Base-by-base conservation (phyloP, 2,888 invertebrate genomes). In the Euzophera pinguis region DNA sequence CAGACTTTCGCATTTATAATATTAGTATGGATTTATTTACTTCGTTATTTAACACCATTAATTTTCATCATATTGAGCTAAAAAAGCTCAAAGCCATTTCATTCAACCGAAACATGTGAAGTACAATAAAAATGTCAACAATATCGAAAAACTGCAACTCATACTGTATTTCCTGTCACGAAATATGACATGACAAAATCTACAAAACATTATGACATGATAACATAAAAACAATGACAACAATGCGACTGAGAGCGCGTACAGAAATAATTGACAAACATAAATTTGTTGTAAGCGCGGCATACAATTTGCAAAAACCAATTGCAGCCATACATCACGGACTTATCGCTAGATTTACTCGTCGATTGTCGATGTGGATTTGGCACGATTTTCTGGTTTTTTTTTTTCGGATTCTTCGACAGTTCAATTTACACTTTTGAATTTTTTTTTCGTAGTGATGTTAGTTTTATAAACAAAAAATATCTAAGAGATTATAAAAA, bases 301-400 rank as follows among this genome's bases (percentile, higher is more conserved):
- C 63, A 76, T 71, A 76, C 84, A 82, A 84, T 86, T 86, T 82
- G 78, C 78, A 79, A 82, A 83, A 84, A 83, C 76, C 79, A 80
- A 86, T 86, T 82, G 81, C 73, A 59, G 63, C 72, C 63, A 83
- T 86, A 78, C 67, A 78, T 85, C 86, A 86, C 22, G 22, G 83
- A 78, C 84, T 82, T 83, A 81, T 81, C 81, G 70, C 50, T 53
- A 71, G 72, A 81, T 81, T 78, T 78, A 68, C 69, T 52, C 5
- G 22, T 22, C 22, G 22, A 22, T 22, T 22, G 22, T 22, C 22
- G 22, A 2, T 22, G 22, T 22, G 22, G 22, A 22, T 22, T 22
- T 5, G 22, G n/a, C n/a, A n/a, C n/a, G n/a, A n/a, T n/a, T n/a
- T n/a, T n/a, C n/a, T n/a, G 22, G 22, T 22, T 22, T 22, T 22